Base-by-base conservation (phyloP, 2,888 invertebrate species). In the Sinohyriopsis cumingii region DNA sequence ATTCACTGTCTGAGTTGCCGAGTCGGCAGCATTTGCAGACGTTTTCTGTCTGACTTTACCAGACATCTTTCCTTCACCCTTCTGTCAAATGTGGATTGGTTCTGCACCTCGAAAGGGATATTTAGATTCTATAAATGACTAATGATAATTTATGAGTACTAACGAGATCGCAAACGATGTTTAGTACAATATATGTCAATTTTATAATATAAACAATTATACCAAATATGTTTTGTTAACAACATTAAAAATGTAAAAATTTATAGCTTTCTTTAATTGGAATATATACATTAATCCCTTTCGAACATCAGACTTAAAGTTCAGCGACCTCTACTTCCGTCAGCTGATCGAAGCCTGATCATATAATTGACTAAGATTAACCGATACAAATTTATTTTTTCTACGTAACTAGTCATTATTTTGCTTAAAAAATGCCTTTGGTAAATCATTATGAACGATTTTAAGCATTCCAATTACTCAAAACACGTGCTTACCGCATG, bases 1-100 rank as follows among this genome's bases (percentile, higher is more conserved):
- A 84, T 92, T 92, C 45, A 90, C 84, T 45, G 90, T 87, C 67
- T 91, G 83, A 12, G 90, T 91, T 24, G 89, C 85, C 67, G 85
- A 83, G 77, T 90, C 90, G 25, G 87, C 85, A 33, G 89, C 83
- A 80, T 90, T 91, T 56, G 90, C 88, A 63, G 88, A 84, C 68
- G 83, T 81, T 80, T 87, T 82, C 76, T 86, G 80, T 80, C 86
- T 85, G 76, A 89, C 87, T 87, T 90, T 89, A 72, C 88, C 88
- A 71, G 89, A 88, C 89, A 89, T 89, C 83, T 76, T 85, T 70
- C 69, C 67, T 61, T 66, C 64, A 72, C 59, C 68, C 76, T 66
- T 68, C 79, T 84, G 83, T 84, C 84, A 83, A 80, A 77, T 68
- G 59, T 61, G 66, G 72, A 72, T 45, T 45, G 45, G 45, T 45